Conservation (phyloP, 2,888 invertebrate genomes). For the Euphydryas editha region DNA sequence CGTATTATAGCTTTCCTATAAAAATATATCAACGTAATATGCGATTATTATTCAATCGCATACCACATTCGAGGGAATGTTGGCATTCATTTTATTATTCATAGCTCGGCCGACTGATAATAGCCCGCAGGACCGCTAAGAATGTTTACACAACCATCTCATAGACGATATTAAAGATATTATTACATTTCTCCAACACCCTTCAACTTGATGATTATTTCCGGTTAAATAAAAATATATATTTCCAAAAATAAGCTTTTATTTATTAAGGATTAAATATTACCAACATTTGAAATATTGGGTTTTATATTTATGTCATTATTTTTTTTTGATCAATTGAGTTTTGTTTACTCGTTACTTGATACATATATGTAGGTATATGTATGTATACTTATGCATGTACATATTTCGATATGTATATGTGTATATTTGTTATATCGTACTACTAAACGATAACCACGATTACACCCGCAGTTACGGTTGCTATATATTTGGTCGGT, state of each 20-base stretch:
- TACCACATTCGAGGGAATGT: slow-evolving; percentile 30
- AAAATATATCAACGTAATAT: slow-evolving; percentile 12
- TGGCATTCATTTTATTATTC: slow-evolving; percentile 56
- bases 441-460: too few relatives aligned
- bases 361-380: not conserved
- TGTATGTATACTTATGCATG: too few relatives aligned
- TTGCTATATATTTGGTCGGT: too few relatives aligned
- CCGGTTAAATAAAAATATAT: not conserved
- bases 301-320: too few relatives aligned
- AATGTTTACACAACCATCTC: slow-evolving; percentile 64
- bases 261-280: too few relatives aligned
- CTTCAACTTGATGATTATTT: not conserved
- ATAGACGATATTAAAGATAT: slow-evolving; percentile 65
- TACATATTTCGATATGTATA: too few relatives aligned
- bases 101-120: slow-evolving; percentile 52
- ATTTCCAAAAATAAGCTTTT: not conserved
- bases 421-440: too few relatives aligned
- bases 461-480: too few relatives aligned
- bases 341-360: too few relatives aligned
- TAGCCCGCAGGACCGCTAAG: slow-evolving; percentile 53
- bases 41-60: slow-evolving; percentile 21
- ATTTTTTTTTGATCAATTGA: too few relatives aligned
- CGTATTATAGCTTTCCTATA: not conserved
- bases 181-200: slow-evolving; percentile 57
- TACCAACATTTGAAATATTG: too few relatives aligned